Evolutionary conservation across 2,113 vertebrate species (phyloP).

Genomic region (Acanthisitta chloris): DNA sequence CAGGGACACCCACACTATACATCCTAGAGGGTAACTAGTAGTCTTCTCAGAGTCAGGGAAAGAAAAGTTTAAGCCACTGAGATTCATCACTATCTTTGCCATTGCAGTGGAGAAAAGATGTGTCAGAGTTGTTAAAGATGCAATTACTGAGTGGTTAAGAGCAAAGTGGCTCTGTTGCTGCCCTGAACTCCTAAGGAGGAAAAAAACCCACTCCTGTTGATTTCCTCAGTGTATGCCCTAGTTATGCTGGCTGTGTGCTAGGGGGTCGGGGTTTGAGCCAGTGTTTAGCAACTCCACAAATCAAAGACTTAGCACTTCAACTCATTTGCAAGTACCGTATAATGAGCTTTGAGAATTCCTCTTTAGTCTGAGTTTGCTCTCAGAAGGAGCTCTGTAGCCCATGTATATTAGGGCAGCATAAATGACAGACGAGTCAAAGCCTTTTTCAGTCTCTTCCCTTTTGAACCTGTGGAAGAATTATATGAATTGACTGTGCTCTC

Average conservation of each 20-base stretch:
- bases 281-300: constrained; percentile 24
- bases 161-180: background rate
- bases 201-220: background rate
- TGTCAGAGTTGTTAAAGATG: background rate
- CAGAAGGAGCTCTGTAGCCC: constrained; percentile 16
- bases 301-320: background rate
- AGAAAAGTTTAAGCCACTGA: background rate
- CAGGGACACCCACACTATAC: background rate
- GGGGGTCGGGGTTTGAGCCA: background rate
- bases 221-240: background rate
- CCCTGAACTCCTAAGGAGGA: background rate
- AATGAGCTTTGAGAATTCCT: constrained; percentile 50
- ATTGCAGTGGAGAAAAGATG: background rate
- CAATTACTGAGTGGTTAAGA: background rate
- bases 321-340: constrained; percentile 38
- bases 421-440: constrained; percentile 45
- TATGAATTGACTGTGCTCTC: background rate
- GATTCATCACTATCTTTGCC: background rate
- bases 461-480: constrained; percentile 9
- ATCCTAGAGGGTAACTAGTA: background rate
- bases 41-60: background rate
- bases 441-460: background rate
- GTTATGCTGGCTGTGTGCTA: background rate
- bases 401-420: constrained; percentile 8
- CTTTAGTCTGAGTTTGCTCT: constrained; percentile 18